Evolutionary conservation across 2,888 invertebrate species (phyloP), one percentile per base, ranked within the genome.

Genomic region (Chromoteleia sp.): DNA sequence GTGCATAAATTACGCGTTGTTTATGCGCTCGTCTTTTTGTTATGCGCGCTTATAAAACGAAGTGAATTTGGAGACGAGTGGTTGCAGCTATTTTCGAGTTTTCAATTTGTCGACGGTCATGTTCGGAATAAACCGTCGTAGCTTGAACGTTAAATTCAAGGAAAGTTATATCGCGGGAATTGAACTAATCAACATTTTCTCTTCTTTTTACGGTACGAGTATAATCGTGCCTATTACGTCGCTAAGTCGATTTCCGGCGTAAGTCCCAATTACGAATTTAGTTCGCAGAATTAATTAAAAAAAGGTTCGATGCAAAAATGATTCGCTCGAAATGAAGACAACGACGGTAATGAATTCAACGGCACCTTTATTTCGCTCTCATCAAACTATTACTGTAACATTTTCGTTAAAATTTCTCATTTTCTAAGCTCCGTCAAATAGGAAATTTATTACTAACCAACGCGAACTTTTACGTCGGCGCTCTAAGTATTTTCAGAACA

Each of bases 401-500:
- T 7, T 14, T 21, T 25, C 39, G 4, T 41, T 39, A n/a, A 58
- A 58, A 58, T 58, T 58, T 41, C 4, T 58, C 39, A 58, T 41
- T 41, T 58, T 58, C 58, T 58, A 58, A 41, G 41, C 39, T 21
- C 10, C 58, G 25, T 58, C 39, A 58, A 39, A 39, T 41, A 10
- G 41, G 17, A 33, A 41, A 59, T 43, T 41, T 59, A 59, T 59
- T 25, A 29, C 59, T 29, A 29, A 21, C 39, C 19, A 41, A 59
- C 59, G 25, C 29, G 59, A 41, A 43, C 59, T 43, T 59, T 59
- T 59, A 25, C 14, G 59, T 7, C 29, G 25, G 59, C 43, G 15
- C 59, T 59, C 43, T 59, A 59, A 59, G 59, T 59, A 41, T 59
- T 43, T 59, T 59, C 59, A 43, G 59, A 59, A 59, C 43, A 43